These are phyloP conservation scores for Gnatocerus cornutus DNA, from an alignment of 2,888 invertebrate genomes.

Conservation along the genomic window DNA sequence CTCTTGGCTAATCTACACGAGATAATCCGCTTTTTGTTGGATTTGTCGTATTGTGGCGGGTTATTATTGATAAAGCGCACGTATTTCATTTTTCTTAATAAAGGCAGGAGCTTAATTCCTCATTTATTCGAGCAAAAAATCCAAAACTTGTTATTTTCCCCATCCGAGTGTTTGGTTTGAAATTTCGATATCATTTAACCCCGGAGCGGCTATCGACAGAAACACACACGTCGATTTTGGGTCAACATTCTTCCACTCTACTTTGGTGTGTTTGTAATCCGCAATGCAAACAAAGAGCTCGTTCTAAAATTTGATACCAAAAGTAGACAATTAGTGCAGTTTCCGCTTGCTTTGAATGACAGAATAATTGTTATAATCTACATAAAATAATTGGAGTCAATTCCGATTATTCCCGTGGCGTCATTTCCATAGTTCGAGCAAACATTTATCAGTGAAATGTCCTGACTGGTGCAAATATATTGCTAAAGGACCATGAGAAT, in stretches of 20 bases:
- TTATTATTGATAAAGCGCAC: neutral
- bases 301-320: neutral
- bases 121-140: constrained; percentile 1
- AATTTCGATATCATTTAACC: constrained; percentile 9
- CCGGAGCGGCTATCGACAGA: constrained; percentile 7
- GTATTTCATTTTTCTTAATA: neutral
- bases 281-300: neutral
- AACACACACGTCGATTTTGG: constrained; percentile 12
- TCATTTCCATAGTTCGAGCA: constrained; percentile 24
- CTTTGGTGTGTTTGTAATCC: constrained; percentile 14
- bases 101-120: no score
- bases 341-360: neutral
- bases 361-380: constrained; percentile 5
- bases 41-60: constrained; percentile 6
- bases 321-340: neutral
- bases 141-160: constrained; percentile 11
- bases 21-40: constrained; percentile 40
- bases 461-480: constrained; percentile 9
- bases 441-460: constrained; percentile 23
- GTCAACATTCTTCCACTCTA: neutral
- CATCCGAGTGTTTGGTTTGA: constrained; percentile 10
- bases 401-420: constrained; percentile 19
- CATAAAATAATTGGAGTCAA: constrained; percentile 11
- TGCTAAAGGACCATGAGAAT: constrained; percentile 30
- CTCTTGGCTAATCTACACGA: constrained; percentile 36